Evolutionary conservation across 2,888 invertebrate species (phyloP).

Genomic region (Malacosoma neustria): DNA sequence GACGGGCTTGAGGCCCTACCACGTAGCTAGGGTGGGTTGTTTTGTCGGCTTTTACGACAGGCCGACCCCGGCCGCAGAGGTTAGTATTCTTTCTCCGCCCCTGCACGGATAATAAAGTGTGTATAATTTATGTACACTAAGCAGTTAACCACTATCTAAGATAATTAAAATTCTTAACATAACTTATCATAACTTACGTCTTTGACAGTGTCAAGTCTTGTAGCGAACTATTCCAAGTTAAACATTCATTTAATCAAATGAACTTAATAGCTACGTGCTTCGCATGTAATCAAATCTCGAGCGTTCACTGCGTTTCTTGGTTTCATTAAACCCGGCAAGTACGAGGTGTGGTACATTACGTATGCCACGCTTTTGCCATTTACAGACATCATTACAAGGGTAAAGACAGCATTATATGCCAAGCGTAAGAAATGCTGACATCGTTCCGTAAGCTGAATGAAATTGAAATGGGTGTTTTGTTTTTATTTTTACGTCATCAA

Average conservation of each 20-base stretch:
- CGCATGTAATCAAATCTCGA: slow-evolving; percentile 47
- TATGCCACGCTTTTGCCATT: slow-evolving; percentile 24
- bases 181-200: slow-evolving; percentile 23
- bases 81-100: too few relatives aligned
- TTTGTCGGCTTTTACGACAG: too few relatives aligned
- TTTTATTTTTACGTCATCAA: too few relatives aligned
- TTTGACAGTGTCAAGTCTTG: slow-evolving; percentile 32
- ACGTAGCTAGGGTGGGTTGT: too few relatives aligned
- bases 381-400: slow-evolving; percentile 34
- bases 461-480: too few relatives aligned
- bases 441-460: slow-evolving; percentile 22
- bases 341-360: slow-evolving; percentile 6
- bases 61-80: too few relatives aligned
- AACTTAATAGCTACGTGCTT: slow-evolving; percentile 47
- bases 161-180: slow-evolving; percentile 25
- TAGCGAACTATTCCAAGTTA: slow-evolving; percentile 34
- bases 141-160: too few relatives aligned
- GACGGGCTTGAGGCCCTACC: too few relatives aligned
- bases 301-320: slow-evolving; percentile 29
- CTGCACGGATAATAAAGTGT: too few relatives aligned
- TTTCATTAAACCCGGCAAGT: slow-evolving; percentile 31
- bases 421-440: slow-evolving; percentile 22
- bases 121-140: too few relatives aligned
- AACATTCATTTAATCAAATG: slow-evolving; percentile 51
- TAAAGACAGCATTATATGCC: slow-evolving; percentile 26